phyloP scores from a whole-genome alignment of 1,140 invertebrate species.

The Epicauta chinensis region DNA sequence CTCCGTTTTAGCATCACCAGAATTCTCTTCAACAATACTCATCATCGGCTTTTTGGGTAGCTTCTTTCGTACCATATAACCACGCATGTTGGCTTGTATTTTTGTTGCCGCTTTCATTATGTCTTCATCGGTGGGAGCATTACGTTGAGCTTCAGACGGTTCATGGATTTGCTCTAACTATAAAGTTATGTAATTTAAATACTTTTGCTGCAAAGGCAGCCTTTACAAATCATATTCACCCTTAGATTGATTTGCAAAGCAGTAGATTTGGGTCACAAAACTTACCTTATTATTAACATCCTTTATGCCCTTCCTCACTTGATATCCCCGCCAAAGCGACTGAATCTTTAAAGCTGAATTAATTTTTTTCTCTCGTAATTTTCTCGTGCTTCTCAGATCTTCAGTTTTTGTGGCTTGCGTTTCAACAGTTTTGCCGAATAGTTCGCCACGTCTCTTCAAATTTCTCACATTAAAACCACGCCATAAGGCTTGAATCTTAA shows the following conservation, averaged over 20 bases:
- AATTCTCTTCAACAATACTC: background rate
- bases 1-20: background rate
- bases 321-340: conserved; percentile 18
- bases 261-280: background rate
- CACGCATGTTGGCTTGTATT: conserved; percentile 64
- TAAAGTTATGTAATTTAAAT: no score
- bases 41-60: background rate
- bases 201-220: no score
- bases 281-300: conserved; percentile 17
- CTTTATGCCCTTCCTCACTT: conserved; percentile 18
- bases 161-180: conserved; percentile 3
- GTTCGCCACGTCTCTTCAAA: background rate
- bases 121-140: conserved; percentile 21
- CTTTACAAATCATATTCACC: no score
- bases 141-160: conserved; percentile 1
- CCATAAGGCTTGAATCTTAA: conserved; percentile 11
- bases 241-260: background rate
- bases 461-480: conserved; percentile 11
- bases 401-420: background rate
- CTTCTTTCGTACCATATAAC: conserved; percentile 58
- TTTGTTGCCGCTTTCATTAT: conserved; percentile 57
- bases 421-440: conserved; percentile 1
- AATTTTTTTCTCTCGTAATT: conserved; percentile 1
- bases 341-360: conserved; percentile 23
- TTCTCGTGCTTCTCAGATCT: background rate